A percentile compares a stretch with the other conserved stretches of the same genome.
These are phyloP conservation scores for Naja naja DNA, from an alignment of 2,113 vertebrate genomes.

Conservation along the genomic window DNA sequence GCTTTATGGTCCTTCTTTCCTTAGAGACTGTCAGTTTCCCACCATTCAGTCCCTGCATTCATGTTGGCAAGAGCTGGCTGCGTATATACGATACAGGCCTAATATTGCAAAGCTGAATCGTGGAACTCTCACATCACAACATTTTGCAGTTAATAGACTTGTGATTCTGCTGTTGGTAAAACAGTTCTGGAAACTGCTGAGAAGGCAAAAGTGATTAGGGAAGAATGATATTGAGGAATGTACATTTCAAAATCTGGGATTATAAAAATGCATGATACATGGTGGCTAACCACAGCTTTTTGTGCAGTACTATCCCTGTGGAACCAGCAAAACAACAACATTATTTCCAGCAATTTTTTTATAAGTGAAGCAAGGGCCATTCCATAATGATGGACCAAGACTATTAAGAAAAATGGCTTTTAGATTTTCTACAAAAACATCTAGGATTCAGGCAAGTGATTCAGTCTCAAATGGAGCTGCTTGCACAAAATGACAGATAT, in stretches of 20 bases:
- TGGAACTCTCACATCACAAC: background rate
- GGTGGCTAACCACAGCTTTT: background rate
- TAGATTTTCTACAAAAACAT: background rate
- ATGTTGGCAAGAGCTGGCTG: background rate
- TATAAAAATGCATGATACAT: conserved; percentile 3
- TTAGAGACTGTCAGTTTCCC: background rate
- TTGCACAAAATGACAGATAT: background rate
- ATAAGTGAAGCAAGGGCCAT: background rate
- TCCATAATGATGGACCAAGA: background rate
- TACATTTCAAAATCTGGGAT: conserved; percentile 9
- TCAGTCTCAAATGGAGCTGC: background rate
- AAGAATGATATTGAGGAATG: conserved; percentile 20
- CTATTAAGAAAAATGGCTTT: background rate
- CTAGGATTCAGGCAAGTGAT: background rate
- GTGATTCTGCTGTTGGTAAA: conserved; percentile 9
- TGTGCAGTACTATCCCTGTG: background rate
- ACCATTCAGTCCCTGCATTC: background rate
- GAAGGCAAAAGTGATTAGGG: conserved; percentile 22
- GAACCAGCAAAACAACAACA: background rate
- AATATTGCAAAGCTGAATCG: conserved; percentile 17
- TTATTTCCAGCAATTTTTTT: background rate
- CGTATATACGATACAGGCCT: background rate
- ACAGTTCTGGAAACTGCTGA: conserved; percentile 20
- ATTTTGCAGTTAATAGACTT: conserved; percentile 25
- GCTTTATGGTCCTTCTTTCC: background rate